Evolutionary conservation across 2,797 vertebrate species (phyloP), one percentile per base, ranked within the genome.

Genomic region (Bovichtus diacanthus): DNA sequence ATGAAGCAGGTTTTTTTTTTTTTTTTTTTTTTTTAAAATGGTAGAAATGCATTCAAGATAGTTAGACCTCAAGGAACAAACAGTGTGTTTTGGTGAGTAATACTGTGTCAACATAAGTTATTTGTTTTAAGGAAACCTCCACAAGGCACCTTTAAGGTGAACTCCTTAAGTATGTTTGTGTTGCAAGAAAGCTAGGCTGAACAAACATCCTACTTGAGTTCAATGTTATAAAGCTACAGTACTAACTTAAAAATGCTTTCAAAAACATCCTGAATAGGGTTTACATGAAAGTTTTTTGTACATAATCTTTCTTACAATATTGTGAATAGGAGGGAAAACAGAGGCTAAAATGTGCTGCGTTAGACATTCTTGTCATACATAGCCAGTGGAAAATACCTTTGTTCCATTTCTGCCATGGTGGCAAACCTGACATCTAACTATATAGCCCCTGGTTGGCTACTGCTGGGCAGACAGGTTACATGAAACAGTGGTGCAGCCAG

Each of bases 361-460:
- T 82, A 70, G 72, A 85, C 91, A 94, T 95, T 94, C 94, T 88
- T 86, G 75, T 74, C 88, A 94, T 94, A 93, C 93, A 90, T 90
- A 78, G 62, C 81, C 79, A 79, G 86, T 79, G 82, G 53, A 77
- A 85, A 73, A 69, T 58, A 80, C 86, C 74, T 92, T 92, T 94
- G 93, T 94, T 90, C 41, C 27, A 64, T 89, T 91, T 90, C 68
- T 93, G 81, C 88, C 76, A 87, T 83, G 84, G 79, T 91, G 84
- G 90, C 90, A 92, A 92, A 88, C 85, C 84, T 90, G 68, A 84
- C 85, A 76, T 81, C 46, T 67, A 83, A 76, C 83, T 65, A 36
- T 64, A 87, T 63, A 71, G 69, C 68, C 72, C 43, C 39, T 6
- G 27, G 43, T 50, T 67, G 81, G 83, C 77, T 77, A 72, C 72